These are phyloP conservation scores for Tribolium castaneum DNA, from an alignment of 1,140 invertebrate genomes.

Conservation along the genomic window DNA sequence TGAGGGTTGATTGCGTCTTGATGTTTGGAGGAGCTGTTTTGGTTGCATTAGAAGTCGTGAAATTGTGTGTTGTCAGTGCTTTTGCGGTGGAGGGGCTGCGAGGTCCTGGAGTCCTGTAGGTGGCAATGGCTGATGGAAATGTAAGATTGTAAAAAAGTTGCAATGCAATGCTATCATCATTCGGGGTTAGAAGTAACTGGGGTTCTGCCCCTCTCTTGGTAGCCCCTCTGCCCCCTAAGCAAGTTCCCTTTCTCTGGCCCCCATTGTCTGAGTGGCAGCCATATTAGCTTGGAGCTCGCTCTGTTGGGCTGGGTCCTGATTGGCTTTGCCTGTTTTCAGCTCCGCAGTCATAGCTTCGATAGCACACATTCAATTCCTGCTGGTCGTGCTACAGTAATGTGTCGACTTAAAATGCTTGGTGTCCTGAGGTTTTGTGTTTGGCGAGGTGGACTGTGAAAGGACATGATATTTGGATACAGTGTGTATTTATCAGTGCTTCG, in stretches of 20 bases:
- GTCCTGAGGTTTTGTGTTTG: slow-evolving; percentile 47
- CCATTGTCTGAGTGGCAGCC: slow-evolving; percentile 64
- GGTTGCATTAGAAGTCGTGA: not conserved
- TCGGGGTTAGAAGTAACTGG: slow-evolving; percentile 49
- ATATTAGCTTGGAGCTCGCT: slow-evolving; percentile 64
- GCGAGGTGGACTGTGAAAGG: slow-evolving; percentile 38
- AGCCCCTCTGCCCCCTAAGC: slow-evolving; percentile 51
- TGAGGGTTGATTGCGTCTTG: not conserved
- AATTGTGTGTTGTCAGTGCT: not conserved
- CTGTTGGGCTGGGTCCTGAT: slow-evolving; percentile 63
- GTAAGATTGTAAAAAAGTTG: slow-evolving; percentile 53
- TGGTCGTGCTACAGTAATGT: slow-evolving; percentile 51
- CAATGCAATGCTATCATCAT: slow-evolving; percentile 52
- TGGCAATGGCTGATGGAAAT: slow-evolving; percentile 23
- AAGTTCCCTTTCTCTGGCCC: slow-evolving; percentile 62
- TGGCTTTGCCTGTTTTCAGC: slow-evolving; percentile 63
- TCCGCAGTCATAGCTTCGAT: slow-evolving; percentile 56
- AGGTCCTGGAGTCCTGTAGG: not conserved
- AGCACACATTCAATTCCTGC: slow-evolving; percentile 56
- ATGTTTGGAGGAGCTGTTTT: not conserved
- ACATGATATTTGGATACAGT: slow-evolving; percentile 47
- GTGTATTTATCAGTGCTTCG: slow-evolving; percentile 39
- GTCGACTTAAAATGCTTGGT: slow-evolving; percentile 53
- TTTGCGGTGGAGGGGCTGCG: not conserved
- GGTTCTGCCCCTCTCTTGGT: slow-evolving; percentile 53